Base-by-base conservation (phyloP, 2,797 vertebrate species). In the Taeniopygia guttata region DNA sequence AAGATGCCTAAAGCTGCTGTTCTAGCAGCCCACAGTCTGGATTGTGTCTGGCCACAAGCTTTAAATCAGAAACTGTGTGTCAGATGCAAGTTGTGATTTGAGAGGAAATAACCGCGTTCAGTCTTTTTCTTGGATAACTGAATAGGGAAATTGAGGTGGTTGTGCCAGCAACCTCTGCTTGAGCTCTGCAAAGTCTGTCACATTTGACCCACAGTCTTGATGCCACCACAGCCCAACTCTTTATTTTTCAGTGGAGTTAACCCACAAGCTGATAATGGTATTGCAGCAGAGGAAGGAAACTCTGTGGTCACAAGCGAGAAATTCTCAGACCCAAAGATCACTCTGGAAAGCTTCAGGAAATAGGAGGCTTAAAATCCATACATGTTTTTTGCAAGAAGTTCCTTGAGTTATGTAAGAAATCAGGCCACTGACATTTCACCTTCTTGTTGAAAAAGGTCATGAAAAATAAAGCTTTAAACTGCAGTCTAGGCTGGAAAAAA, bases 161-260 rank as follows among this genome's bases (percentile, higher is more conserved):
- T n/a, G n/a, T n/a, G n/a, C n/a, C n/a, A n/a, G n/a, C n/a, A n/a
- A n/a, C n/a, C n/a, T n/a, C n/a, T n/a, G n/a, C n/a, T n/a, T n/a
- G n/a, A n/a, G n/a, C n/a, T n/a, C n/a, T n/a, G n/a, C n/a, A n/a
- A n/a, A n/a, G n/a, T n/a, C n/a, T 21, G 29, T 15, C 58, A 52
- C 5, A 0, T 59, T 1, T 60, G 34, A 63, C 26, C 10, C 3
- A 0, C 17, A 13, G 58, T 13, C 40, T 20, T 4, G 5, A 63
- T 27, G 27, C 38, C 59, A 68, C 10, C 15, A 15, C 16, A 74
- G 42, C 21, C 56, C 45, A 76, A 7, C 14, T 56, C 30, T 56
- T 29, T 20, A 9, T 34, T 59, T 86, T 78, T 52, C 1, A 52
- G 27, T 5, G 13, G 14, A 56, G 40, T 32, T 32, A 77, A 85